Base-by-base conservation (phyloP, 2,113 vertebrate genomes). In the Hippolais icterina region DNA sequence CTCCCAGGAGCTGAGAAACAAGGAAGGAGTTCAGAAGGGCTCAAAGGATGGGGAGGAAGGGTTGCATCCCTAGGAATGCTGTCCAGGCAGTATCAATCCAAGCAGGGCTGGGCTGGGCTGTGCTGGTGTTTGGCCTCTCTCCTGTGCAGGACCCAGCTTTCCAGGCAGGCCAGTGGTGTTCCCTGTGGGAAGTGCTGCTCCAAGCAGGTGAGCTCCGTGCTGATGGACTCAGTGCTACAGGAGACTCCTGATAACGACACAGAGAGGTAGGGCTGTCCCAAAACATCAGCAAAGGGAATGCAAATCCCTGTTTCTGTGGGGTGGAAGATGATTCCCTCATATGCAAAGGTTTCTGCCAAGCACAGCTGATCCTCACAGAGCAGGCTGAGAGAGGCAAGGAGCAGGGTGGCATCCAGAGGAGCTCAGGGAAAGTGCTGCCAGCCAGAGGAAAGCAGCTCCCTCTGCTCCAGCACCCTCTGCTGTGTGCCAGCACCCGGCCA, bases 341-440 rank as follows among this genome's bases (percentile, higher is more conserved):
- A 75, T 49, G 68, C 29, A 47, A 23, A 83, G 5, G 17, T 50
- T 66, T 77, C 78, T 53, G 42, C 63, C 41, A 50, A 68, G 49
- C 14, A 4, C 0, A 33, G 44, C 54, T 61, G 39, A 72, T 53
- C 18, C 37, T 25, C 56, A 21, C 1, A 5, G 5, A 76, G 29
- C n/a, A 15, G 70, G 33, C 47, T 75, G 0, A 0, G 50, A 71
- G 63, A 54, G 21, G 29, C 60, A 53, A 37, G 60, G 69, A 54
- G 80, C 56, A 63, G 74, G 7, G 79, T 39, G 63, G 78, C 83
- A 85, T 68, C 75, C 83, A 85, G 93, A 75, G 71, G 70, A 87
- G 35, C 52, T 18, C 77, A 27, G 47, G 21, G 60, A 28, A 72
- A 66, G 46, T 0, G 0, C 57, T 56, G 42, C 25, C 3, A 89